Conservation (phyloP, 2,888 invertebrate species). For the Platycheirus albimanus region DNA sequence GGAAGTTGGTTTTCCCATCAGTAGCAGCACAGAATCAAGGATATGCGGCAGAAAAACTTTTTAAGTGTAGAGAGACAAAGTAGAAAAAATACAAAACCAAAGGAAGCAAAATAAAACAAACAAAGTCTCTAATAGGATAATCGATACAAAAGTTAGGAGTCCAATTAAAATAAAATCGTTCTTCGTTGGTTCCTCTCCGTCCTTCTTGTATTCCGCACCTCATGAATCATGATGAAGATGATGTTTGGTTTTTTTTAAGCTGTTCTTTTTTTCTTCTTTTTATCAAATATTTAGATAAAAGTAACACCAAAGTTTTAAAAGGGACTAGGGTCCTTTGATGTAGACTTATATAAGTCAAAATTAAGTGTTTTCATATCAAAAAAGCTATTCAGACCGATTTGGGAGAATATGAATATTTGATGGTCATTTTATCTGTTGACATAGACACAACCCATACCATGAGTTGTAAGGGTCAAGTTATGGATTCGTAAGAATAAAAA, state of each 20-base stretch:
- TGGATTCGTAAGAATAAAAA: no score
- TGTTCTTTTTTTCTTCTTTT: constrained; percentile 4
- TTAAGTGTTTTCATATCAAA: constrained; percentile 13
- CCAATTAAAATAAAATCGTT: constrained; percentile 59
- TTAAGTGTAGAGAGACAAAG: constrained; percentile 21
- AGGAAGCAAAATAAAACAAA: constrained; percentile 42
- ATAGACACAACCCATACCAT: no score
- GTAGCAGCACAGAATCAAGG: neutral
- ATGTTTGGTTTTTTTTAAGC: neutral
- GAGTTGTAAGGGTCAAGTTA: no score
- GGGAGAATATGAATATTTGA: constrained; percentile 50
- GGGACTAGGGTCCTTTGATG: neutral
- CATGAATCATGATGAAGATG: no score
- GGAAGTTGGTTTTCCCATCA: constrained; percentile 7
- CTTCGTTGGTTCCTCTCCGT: neutral
- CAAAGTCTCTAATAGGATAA: constrained; percentile 62
- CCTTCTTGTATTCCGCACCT: neutral
- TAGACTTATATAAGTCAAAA: constrained; percentile 28
- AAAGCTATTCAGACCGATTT: constrained; percentile 19
- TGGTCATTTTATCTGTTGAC: constrained; percentile 12
- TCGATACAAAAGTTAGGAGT: constrained; percentile 65
- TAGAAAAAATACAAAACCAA: constrained; percentile 1
- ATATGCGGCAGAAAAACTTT: constrained; percentile 36
- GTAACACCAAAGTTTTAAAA: constrained; percentile 11
- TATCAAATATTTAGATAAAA: constrained; percentile 48